Conservation (phyloP, 2,888 invertebrate species). For the Mechanitis mazaeus region DNA sequence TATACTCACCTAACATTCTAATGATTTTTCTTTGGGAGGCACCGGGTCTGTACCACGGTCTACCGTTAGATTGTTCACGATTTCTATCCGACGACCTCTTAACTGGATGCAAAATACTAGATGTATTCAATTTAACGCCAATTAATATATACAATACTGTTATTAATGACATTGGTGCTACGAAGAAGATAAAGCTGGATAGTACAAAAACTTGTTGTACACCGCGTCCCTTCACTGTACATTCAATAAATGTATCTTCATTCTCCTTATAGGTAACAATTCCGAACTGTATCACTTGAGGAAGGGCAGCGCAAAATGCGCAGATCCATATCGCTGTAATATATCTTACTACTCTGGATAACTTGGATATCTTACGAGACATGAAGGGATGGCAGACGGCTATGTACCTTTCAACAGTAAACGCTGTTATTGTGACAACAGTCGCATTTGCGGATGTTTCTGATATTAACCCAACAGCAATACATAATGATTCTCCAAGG, state of each 20-base stretch:
- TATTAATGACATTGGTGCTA: constrained; percentile 91
- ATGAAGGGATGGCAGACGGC: constrained; percentile 92
- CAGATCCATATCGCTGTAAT: constrained; percentile 86
- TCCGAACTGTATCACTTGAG: constrained; percentile 89
- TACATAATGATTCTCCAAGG: constrained; percentile 86
- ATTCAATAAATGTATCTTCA: constrained; percentile 68
- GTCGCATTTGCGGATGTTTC: constrained; percentile 93
- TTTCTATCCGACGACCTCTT: constrained; percentile 75
- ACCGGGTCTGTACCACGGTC: constrained; percentile 72
- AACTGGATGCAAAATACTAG: constrained; percentile 77
- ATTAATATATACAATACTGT: constrained; percentile 87
- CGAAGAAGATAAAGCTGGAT: constrained; percentile 89
- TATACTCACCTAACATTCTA: constrained; percentile 85
- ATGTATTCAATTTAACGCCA: constrained; percentile 82
- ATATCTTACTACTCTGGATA: constrained; percentile 87
- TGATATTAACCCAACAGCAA: constrained; percentile 84
- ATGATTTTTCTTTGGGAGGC: constrained; percentile 81
- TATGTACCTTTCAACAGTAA: constrained; percentile 91
- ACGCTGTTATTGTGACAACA: constrained; percentile 90
- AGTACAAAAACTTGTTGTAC: constrained; percentile 85
- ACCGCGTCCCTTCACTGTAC: constrained; percentile 77
- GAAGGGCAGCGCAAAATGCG: constrained; percentile 83
- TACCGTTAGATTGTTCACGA: constrained; percentile 49
- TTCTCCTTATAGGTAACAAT: constrained; percentile 74
- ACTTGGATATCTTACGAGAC: constrained; percentile 88